A percentile compares a stretch with the other conserved stretches of the same genome.
Evolutionary conservation across 30 jellyfish, hydroid and myxozoan species (phyloP).

Genomic region (Aurelia sp.): DNA sequence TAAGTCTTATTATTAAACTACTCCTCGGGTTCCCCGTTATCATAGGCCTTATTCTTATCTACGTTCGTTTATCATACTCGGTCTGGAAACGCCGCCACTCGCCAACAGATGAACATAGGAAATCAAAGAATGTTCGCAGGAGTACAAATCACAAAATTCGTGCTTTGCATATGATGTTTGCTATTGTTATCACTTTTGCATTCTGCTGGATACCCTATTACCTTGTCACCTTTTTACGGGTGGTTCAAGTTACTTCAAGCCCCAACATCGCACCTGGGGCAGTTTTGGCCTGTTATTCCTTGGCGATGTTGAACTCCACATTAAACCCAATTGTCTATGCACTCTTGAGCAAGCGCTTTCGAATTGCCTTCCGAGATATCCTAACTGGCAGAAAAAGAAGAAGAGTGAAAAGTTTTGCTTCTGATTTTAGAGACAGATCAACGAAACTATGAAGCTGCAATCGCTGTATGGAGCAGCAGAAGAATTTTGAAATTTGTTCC

Average conservation of each 20-base stretch:
- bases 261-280: conserved; percentile 56
- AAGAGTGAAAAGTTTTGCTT: background rate
- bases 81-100: conserved; percentile 58
- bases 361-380: conserved; percentile 42
- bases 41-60: conserved; percentile 40
- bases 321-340: conserved; percentile 74
- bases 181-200: conserved; percentile 56
- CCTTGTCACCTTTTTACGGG: conserved; percentile 59
- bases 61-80: conserved; percentile 39
- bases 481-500: no score
- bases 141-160: conserved; percentile 22
- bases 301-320: conserved; percentile 78
- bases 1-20: conserved; percentile 33
- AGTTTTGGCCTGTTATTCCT: conserved; percentile 37
- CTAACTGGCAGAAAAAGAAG: conserved; percentile 40
- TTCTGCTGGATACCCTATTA: conserved; percentile 78
- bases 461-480: no score
- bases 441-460: no score
- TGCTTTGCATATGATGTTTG: conserved; percentile 70
- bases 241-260: conserved; percentile 17
- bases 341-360: conserved; percentile 45
- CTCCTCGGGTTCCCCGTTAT: conserved; percentile 40
- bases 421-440: no score
- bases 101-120: conserved; percentile 57
- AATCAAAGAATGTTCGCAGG: conserved; percentile 31